Evolutionary conservation across 2,113 vertebrate genomes (phyloP).

Genomic region (Perca schrenkii): DNA sequence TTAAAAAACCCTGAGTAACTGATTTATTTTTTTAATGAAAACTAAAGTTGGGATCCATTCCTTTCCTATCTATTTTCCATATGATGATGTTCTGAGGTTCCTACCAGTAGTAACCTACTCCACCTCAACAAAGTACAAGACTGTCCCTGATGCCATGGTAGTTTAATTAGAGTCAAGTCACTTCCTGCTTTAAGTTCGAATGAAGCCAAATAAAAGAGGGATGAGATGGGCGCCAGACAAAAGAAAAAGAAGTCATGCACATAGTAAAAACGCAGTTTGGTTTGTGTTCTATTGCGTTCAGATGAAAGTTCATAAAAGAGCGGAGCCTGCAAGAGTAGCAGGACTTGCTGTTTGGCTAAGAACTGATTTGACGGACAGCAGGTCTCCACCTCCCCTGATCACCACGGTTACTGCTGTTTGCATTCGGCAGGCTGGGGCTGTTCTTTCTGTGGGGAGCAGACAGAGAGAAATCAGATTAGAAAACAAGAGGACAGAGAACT

Average conservation of each 20-base stretch:
- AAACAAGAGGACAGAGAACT: not conserved
- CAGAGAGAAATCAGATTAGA: constrained; percentile 19
- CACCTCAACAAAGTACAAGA: constrained; percentile 41
- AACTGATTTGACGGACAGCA: constrained; percentile 77
- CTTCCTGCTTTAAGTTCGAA: constrained; percentile 55
- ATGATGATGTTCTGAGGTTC: constrained; percentile 47
- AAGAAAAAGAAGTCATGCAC: constrained; percentile 89
- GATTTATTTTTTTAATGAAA: constrained; percentile 65
- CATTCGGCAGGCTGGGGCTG: constrained; percentile 95
- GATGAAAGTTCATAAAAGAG: constrained; percentile 75
- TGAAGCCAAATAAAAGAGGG: constrained; percentile 57
- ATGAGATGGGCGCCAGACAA: constrained; percentile 70
- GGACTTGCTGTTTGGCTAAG: constrained; percentile 84
- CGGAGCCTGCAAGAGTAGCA: constrained; percentile 81
- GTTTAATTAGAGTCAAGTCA: constrained; percentile 55
- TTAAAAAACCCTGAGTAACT: constrained; percentile 88
- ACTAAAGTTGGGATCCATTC: constrained; percentile 61
- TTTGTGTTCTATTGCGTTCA: constrained; percentile 77
- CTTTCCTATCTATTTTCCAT: constrained; percentile 31
- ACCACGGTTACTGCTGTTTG: constrained; percentile 95
- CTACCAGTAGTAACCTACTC: constrained; percentile 62
- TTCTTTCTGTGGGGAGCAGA: constrained; percentile 87
- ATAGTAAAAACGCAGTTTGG: constrained; percentile 84
- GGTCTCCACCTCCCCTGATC: constrained; percentile 76
- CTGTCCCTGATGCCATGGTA: constrained; percentile 28